Evolutionary conservation across 2,888 invertebrate genomes (phyloP).

Genomic region (Vannuccia rotundouncinata): DNA sequence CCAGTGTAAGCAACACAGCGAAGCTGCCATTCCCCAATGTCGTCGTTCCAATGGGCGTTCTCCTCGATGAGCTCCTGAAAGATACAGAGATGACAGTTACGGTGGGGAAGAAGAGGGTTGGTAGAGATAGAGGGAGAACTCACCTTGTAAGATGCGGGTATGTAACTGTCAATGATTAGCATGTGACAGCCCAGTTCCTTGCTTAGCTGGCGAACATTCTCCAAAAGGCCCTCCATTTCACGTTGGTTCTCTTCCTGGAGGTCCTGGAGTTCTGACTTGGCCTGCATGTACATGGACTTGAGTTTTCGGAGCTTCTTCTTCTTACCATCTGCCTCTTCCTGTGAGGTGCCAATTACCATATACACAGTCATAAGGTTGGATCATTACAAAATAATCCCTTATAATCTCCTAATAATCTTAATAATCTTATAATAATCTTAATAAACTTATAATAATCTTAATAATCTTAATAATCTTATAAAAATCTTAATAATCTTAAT

Average conservation of each 20-base stretch:
- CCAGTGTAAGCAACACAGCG: slow-evolving; percentile 96
- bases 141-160: slow-evolving; percentile 82
- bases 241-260: slow-evolving; percentile 83
- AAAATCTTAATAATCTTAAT: too few relatives aligned
- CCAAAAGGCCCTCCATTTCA: slow-evolving; percentile 89
- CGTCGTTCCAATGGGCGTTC: slow-evolving; percentile 91
- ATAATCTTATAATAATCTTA: too few relatives aligned
- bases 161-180: slow-evolving; percentile 80
- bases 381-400: too few relatives aligned
- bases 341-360: slow-evolving; percentile 58
- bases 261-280: slow-evolving; percentile 60
- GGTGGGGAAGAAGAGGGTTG: too few relatives aligned
- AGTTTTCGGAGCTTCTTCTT: slow-evolving; percentile 84
- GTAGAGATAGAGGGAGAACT: too few relatives aligned
- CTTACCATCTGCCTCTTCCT: slow-evolving; percentile 87
- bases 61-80: slow-evolving; percentile 75
- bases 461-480: too few relatives aligned
- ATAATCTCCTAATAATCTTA: too few relatives aligned
- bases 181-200: slow-evolving; percentile 84
- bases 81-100: slow-evolving; percentile 3
- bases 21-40: slow-evolving; percentile 95
- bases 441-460: too few relatives aligned
- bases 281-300: slow-evolving; percentile 74
- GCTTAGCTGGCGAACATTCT: slow-evolving; percentile 80
- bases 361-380: too few relatives aligned